Base-by-base conservation (phyloP, 2,113 vertebrate species). In the Chloropsis hardwickii region DNA sequence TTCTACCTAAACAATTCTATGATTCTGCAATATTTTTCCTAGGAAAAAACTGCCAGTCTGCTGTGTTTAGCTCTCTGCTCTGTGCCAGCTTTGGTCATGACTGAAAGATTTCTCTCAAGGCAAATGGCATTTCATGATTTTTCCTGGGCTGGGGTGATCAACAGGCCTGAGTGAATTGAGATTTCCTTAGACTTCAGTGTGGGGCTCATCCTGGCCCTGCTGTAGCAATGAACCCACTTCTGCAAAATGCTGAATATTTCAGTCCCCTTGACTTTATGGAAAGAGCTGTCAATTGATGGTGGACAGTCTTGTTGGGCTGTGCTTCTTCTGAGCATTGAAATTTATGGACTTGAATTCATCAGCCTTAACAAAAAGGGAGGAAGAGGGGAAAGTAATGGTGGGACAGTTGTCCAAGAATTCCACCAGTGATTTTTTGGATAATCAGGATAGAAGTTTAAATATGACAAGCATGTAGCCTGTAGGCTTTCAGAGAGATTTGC, bases 191-290 rank as follows among this genome's bases (percentile, higher is more conserved):
- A 33, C 19, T 47, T 66, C 44, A 14, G 4, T 3, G 14, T 19
- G 28, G 13, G 9, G 18, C 7, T 56, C 7, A 16, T 40, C 7
- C 14, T 69, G 22, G 27, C 18, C 9, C 27, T 69, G 29, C 5
- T 31, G 19, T 15, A 82, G 10, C 0, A 1, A 67, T 33, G 3
- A 62, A 11, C 2, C 15, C 8, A 0, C 9, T 74, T 54, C 56
- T 66, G 20, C 39, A 50, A 67, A 56, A 9, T 25, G 22, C 16
- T 56, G 29, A 51, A 6, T 65, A 56, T 4, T 28, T 82, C 2
- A 2, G 22, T 22, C 71, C 27, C 23, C 35, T 47, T 21, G 24
- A 71, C 28, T 51, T 76, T 24, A 39, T 4, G 1, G 35, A 28
- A 73, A 67, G 25, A 53, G 3, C 21, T 67, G 37, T 37, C 37